Evolutionary conservation across 1,140 invertebrate species (phyloP).

Genomic region (Plectus sambesii): DNA sequence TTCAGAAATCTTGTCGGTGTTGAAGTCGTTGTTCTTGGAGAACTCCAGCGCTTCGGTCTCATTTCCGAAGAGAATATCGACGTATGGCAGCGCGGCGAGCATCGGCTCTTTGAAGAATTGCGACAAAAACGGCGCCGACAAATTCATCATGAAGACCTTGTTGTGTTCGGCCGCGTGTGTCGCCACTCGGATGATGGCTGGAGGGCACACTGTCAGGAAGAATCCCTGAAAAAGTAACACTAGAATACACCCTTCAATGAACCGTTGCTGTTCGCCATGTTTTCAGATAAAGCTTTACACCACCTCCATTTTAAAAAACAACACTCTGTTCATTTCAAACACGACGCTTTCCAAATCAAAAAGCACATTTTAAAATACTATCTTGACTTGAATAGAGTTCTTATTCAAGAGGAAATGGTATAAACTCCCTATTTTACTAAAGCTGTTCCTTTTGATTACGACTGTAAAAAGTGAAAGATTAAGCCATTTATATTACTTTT

Average conservation of each 20-base stretch:
- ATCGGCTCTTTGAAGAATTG: conserved; percentile 75
- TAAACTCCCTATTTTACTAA: no score
- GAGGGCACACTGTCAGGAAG: conserved; percentile 83
- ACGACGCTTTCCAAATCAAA: no score
- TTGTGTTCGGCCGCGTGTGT: conserved; percentile 60
- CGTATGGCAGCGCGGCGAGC: conserved; percentile 70
- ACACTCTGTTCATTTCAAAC: no score
- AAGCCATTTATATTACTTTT: no score
- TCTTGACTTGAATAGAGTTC: no score
- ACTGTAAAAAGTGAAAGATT: conserved; percentile 1
- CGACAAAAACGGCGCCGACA: conserved; percentile 88
- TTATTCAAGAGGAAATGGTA: no score
- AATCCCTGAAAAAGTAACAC: conserved; percentile 64
- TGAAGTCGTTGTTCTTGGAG: conserved; percentile 27
- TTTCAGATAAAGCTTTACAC: no score
- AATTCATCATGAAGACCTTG: conserved; percentile 77
- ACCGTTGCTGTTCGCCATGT: no score
- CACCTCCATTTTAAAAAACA: conserved; percentile 8
- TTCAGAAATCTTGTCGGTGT: conserved; percentile 63
- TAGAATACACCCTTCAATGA: conserved; percentile 10
- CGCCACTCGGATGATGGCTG: conserved; percentile 70
- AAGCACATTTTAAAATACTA: no score
- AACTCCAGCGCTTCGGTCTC: conserved; percentile 58
- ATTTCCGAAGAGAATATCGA: conserved; percentile 93
- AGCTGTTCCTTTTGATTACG: no score